Conservation (phyloP, 2,797 vertebrate species). For the Bradypodion ventrale region DNA sequence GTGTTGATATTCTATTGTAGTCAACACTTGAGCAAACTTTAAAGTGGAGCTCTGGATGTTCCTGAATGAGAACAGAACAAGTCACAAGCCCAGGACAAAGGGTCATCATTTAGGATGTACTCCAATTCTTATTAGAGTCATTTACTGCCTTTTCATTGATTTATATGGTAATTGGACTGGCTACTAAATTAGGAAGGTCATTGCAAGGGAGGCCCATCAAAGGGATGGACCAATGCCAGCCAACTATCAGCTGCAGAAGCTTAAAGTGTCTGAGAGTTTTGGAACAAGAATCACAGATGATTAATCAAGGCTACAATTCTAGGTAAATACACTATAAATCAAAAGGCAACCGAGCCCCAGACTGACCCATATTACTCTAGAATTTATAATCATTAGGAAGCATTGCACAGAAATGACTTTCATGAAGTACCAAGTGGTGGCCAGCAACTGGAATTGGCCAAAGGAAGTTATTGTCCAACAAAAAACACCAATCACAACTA, state of each 20-base stretch:
- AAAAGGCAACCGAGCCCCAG: not conserved
- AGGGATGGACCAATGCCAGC: constrained; percentile 10
- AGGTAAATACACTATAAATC: constrained; percentile 21
- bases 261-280: not conserved
- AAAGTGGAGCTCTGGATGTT: not conserved
- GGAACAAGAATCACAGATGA: constrained; percentile 24
- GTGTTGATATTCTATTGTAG: not conserved
- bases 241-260: constrained; percentile 45
- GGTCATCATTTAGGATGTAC: constrained; percentile 14
- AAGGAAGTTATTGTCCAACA: not conserved
- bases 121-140: constrained; percentile 35
- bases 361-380: not conserved
- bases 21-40: constrained; percentile 29
- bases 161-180: constrained; percentile 19
- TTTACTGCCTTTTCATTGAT: constrained; percentile 15
- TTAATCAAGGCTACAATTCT: constrained; percentile 15
- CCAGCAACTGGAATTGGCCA: no score
- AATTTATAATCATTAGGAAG: not conserved
- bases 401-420: not conserved
- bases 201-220: constrained; percentile 8
- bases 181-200: constrained; percentile 22
- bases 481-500: not conserved
- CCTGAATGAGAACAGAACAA: constrained; percentile 22
- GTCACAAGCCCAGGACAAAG: constrained; percentile 9
- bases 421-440: not conserved